A percentile compares a stretch with the other conserved stretches of the same genome.
phyloP scores from a whole-genome alignment of 2,888 invertebrate genomes.

The Dysmachus trigonus region DNA sequence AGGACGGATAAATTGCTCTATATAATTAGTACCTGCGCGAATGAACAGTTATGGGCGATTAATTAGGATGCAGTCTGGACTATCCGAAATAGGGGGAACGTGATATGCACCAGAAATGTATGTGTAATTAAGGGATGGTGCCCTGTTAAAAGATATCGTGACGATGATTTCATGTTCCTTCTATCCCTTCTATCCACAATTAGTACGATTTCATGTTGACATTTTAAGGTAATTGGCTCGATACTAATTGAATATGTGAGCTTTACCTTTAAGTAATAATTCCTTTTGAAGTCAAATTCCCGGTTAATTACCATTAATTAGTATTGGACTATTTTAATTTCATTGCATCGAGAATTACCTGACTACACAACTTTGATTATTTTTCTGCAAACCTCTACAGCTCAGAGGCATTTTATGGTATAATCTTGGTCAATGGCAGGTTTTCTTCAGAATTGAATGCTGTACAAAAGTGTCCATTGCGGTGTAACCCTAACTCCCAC shows the following conservation, averaged over 20 bases:
- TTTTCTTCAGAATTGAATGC: too few species aligned
- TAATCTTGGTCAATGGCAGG: too few species aligned
- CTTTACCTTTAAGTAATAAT: not conserved
- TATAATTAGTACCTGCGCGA: not conserved
- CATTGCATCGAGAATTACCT: too few species aligned
- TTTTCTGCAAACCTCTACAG: too few species aligned
- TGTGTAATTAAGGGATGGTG: not conserved
- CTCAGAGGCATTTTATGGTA: too few species aligned
- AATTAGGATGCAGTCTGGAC: not conserved
- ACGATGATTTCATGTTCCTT: not conserved
- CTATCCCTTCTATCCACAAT: not conserved
- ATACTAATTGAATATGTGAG: not conserved
- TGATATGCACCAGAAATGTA: not conserved
- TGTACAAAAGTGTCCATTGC: too few species aligned
- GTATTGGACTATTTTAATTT: not conserved
- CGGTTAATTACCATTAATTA: not conserved
- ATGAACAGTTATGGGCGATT: not conserved
- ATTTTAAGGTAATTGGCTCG: not conserved
- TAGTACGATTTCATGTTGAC: not conserved
- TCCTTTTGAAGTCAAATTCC: not conserved
- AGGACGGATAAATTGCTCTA: not conserved
- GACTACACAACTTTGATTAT: too few species aligned
- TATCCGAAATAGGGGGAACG: not conserved
- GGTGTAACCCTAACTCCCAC: too few species aligned
- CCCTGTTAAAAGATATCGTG: not conserved